Evolutionary conservation across 2,888 invertebrate genomes (phyloP).

Genomic region (Limenitis camilla): DNA sequence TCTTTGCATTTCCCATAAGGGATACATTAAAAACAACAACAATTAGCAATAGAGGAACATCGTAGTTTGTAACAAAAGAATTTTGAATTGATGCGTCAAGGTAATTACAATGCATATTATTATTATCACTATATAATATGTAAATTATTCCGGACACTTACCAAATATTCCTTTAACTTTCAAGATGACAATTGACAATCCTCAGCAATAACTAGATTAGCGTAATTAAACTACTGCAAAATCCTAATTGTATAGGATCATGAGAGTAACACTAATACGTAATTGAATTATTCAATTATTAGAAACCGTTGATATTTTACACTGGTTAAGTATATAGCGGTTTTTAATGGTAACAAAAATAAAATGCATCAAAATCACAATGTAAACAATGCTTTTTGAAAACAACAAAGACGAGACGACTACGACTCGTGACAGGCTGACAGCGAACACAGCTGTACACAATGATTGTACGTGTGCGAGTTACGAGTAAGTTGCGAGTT

Average conservation of each 20-base stretch:
- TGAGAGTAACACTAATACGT: conserved; percentile 6
- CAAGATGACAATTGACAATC: neutral
- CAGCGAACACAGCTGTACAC: neutral
- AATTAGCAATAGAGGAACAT: too few species aligned
- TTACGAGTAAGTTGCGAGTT: too few species aligned
- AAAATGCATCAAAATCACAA: neutral
- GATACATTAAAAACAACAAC: too few species aligned
- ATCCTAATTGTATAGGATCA: conserved; percentile 9
- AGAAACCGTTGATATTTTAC: too few species aligned
- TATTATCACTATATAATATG: neutral
- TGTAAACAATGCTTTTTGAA: conserved; percentile 8
- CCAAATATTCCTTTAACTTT: conserved; percentile 1
- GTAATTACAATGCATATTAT: too few species aligned
- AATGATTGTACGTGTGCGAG: too few species aligned
- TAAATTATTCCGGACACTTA: neutral
- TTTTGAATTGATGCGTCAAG: too few species aligned
- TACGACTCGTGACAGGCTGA: conserved; percentile 4
- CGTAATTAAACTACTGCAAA: conserved; percentile 11
- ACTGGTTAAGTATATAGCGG: too few species aligned
- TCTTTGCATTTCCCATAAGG: too few species aligned
- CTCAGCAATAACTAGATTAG: neutral
- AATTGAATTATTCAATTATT: neutral
- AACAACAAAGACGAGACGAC: conserved; percentile 14
- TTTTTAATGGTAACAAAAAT: neutral
- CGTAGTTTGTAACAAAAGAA: too few species aligned